Evolutionary conservation across 1,140 invertebrate genomes (phyloP).

Genomic region (Leguminivora glycinivorella): DNA sequence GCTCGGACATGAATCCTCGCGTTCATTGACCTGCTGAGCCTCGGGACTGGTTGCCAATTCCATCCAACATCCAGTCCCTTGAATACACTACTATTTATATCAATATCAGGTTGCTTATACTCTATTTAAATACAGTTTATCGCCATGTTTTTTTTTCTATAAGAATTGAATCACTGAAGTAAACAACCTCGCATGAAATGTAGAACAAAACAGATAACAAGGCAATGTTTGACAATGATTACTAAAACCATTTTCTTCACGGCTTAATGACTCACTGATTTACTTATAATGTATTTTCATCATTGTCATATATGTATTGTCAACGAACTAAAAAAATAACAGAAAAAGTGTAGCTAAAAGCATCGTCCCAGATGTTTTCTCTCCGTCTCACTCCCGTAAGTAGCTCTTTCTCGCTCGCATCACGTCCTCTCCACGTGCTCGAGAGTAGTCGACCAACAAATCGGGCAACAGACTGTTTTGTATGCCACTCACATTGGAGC

Average conservation of each 20-base stretch:
- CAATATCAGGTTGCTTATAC: background rate
- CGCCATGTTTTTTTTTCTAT: background rate
- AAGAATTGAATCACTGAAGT: background rate
- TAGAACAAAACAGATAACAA: slow-evolving; percentile 22
- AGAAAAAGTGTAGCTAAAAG: background rate
- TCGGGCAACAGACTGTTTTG: background rate
- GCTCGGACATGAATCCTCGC: slow-evolving; percentile 17
- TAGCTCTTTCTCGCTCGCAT: slow-evolving; percentile 44
- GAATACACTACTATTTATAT: background rate
- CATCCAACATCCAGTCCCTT: slow-evolving; percentile 8
- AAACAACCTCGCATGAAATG: background rate
- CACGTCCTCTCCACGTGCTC: slow-evolving; percentile 52
- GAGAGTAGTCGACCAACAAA: slow-evolving; percentile 15
- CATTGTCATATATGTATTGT: background rate
- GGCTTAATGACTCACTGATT: background rate
- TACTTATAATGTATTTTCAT: slow-evolving; percentile 8
- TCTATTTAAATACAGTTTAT: background rate
- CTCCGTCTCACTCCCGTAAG: slow-evolving; percentile 44
- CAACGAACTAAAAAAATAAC: slow-evolving; percentile 3
- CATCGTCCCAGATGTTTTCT: slow-evolving; percentile 57
- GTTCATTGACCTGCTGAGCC: slow-evolving; percentile 21
- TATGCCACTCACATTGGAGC: slow-evolving; percentile 1
- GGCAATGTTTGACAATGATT: background rate
- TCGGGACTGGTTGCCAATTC: slow-evolving; percentile 24
- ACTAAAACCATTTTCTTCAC: slow-evolving; percentile 17